Percentiles rank a stretch among this genome's conserved stretches.
Conservation (phyloP, 1,140 invertebrate genomes). For the Apis laboriosa region DNA sequence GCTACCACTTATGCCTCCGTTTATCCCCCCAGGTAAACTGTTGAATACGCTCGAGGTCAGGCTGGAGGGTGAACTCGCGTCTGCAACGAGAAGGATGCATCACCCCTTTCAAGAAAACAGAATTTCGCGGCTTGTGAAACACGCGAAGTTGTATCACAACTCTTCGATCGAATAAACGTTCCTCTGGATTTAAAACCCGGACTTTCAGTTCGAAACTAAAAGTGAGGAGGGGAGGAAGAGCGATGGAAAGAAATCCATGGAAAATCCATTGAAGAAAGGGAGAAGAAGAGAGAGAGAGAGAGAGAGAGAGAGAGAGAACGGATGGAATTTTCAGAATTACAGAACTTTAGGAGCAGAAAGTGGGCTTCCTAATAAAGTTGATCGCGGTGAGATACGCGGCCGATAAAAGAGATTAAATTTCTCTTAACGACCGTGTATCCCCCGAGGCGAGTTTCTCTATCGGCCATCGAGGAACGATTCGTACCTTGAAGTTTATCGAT, state of each 20-base stretch:
- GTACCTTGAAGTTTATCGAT: slow-evolving; percentile 13
- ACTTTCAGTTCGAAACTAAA: background rate
- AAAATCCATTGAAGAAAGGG: background rate
- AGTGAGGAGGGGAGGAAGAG: too few relatives aligned
- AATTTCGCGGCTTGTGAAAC: too few relatives aligned
- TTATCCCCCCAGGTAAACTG: slow-evolving; percentile 49
- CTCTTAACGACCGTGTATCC: background rate
- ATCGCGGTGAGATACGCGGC: background rate
- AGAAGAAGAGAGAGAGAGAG: background rate
- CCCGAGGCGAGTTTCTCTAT: background rate
- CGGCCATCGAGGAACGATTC: slow-evolving; percentile 4
- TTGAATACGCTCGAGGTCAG: slow-evolving; percentile 32
- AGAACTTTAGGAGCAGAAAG: background rate
- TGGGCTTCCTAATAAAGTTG: background rate
- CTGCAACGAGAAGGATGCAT: background rate
- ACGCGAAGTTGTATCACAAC: too few relatives aligned
- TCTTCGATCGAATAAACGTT: too few relatives aligned
- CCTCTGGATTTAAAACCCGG: too few relatives aligned
- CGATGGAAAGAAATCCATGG: background rate
- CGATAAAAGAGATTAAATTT: slow-evolving; percentile 28
- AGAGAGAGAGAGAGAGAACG: background rate
- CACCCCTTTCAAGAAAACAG: too few relatives aligned
- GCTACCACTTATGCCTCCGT: slow-evolving; percentile 43
- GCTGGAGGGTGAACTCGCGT: background rate
- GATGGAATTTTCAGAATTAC: slow-evolving; percentile 26